Conservation (phyloP, 2,888 invertebrate species). For the Celastrina argiolus region DNA sequence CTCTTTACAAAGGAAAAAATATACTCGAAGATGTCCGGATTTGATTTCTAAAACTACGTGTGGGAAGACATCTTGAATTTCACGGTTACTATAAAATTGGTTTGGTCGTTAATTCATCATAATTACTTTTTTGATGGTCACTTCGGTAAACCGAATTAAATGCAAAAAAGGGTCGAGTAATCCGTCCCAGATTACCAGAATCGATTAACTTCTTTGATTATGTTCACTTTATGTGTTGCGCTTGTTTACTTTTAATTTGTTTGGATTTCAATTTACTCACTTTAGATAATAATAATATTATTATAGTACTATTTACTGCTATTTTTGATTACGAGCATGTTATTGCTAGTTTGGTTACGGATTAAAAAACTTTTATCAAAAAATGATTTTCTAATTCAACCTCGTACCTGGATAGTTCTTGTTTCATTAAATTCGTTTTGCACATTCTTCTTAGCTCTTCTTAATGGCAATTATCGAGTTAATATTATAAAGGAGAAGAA, state of each 20-base stretch:
- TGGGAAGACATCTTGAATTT: slow-evolving; percentile 48
- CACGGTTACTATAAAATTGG: slow-evolving; percentile 33
- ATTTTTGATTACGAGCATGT: too few species aligned
- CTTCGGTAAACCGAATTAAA: slow-evolving; percentile 34
- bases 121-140: slow-evolving; percentile 59
- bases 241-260: not conserved
- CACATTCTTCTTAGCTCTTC: too few species aligned
- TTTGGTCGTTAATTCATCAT: slow-evolving; percentile 59
- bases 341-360: too few species aligned
- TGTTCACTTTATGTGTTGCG: not conserved
- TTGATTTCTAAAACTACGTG: slow-evolving; percentile 64
- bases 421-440: too few species aligned
- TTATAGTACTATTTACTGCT: too few species aligned
- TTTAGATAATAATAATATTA: not conserved
- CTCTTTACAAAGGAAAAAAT: slow-evolving; percentile 62
- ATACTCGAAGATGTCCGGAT: slow-evolving; percentile 72
- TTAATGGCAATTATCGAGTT: too few species aligned
- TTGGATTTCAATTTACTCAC: not conserved
- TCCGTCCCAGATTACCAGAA: slow-evolving; percentile 30
- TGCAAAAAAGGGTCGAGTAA: slow-evolving; percentile 43
- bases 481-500: not conserved
- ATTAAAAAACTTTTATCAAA: too few species aligned
- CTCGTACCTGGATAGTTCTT: too few species aligned
- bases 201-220: slow-evolving; percentile 14
- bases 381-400: too few species aligned